phyloP scores from a whole-genome alignment of 1,140 invertebrate genomes.

The Tigriopus japonicus region DNA sequence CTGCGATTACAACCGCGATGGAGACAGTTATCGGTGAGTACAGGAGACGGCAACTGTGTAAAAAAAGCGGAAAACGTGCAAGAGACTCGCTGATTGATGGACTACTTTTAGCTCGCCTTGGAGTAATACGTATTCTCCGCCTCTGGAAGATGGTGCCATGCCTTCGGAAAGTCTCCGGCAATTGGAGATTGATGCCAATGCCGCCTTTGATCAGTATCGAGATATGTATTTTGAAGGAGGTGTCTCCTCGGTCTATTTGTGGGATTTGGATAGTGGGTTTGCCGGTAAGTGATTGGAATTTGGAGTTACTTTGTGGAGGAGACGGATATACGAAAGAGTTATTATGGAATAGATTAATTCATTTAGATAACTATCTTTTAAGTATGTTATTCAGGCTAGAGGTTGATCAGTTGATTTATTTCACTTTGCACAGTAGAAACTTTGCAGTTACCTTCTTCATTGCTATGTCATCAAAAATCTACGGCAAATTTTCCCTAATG shows the following conservation, averaged over 20 bases:
- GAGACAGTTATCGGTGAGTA: conserved; percentile 79
- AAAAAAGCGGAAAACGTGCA: too few relatives aligned
- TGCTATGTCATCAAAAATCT: too few relatives aligned
- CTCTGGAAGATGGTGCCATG: conserved; percentile 92
- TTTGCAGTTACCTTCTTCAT: too few relatives aligned
- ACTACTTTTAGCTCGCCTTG: conserved; percentile 65
- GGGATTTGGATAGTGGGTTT: conserved; percentile 98
- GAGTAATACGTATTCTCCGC: conserved; percentile 97
- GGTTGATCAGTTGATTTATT: too few relatives aligned
- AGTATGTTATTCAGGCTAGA: too few relatives aligned
- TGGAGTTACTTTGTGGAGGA: background rate
- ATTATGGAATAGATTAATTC: too few relatives aligned
- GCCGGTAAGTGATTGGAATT: conserved; percentile 43
- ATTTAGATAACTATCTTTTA: too few relatives aligned
- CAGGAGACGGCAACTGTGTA: too few relatives aligned
- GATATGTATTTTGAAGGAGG: conserved; percentile 99
- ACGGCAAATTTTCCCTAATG: too few relatives aligned
- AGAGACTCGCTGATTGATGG: too few relatives aligned
- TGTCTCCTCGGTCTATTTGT: conserved; percentile 95
- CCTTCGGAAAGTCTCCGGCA: conserved; percentile 87
- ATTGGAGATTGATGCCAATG: conserved; percentile 92
- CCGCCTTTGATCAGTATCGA: conserved; percentile 94
- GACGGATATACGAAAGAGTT: background rate
- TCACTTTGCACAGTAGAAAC: too few relatives aligned
- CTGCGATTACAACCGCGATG: conserved; percentile 98